Base-by-base conservation (phyloP, 2,888 invertebrate genomes). In the Phengaris alcon region DNA sequence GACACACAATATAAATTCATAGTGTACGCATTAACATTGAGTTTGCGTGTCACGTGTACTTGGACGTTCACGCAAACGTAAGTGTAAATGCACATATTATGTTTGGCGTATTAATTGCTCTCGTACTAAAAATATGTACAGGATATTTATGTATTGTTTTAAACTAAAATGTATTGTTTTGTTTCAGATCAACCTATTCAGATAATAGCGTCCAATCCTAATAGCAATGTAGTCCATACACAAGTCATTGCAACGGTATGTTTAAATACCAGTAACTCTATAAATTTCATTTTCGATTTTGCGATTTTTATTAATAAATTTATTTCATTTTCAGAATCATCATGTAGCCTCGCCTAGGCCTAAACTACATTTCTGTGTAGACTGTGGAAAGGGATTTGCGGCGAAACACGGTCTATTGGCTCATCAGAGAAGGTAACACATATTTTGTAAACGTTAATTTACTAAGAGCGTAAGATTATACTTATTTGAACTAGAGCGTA, bases 331-430 rank as follows among this genome's bases (percentile, higher is more conserved):
- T 55, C 83, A 89, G 90, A 91, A 93, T 83, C 92, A 91, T 76
- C 91, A 91, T 77, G 85, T 89, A 80, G 76, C 87, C 5, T 78
- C 89, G 75, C 91, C 91, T 0, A 93, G 96, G 82, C 96, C 96
- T 46, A 97, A 97, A 87, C 95, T 96, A 76, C 96, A 97, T 85
- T 94, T 97, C 80, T 97, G 97, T 83, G 95, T 95, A 48, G 96
- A 97, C 82, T 97, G 97, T 82, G 96, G 96, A 68, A 96, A 97
- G 85, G 96, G 96, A 6, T 97, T 97, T 81, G 97, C 97, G 2
- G 97, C 97, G 73, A 97, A 97, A 85, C 97, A 97, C 80, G 97
- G 97, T 0, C 88, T 97, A 6, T 94, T 96, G 77, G 97, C 97
- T 82, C 97, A 97, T 87, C 96, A 96, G 82, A 95, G 96, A 78